Evolutionary conservation across 2,797 vertebrate genomes (phyloP), one percentile per base, ranked within the genome.

Genomic region (Lithobates sylvaticus): DNA sequence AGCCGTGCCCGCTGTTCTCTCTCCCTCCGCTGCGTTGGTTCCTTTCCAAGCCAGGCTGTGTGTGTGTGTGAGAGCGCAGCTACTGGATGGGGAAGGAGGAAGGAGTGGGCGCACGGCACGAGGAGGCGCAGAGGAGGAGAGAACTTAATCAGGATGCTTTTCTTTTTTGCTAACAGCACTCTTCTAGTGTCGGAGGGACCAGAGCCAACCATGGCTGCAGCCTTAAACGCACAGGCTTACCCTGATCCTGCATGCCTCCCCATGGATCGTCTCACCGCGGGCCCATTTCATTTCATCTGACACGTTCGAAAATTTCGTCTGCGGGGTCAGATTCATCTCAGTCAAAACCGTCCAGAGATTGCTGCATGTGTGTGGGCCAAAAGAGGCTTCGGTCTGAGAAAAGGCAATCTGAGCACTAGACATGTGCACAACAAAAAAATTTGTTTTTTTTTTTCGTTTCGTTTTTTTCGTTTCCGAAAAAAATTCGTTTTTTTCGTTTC

Each of bases 131-230:
- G 36, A 67, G 32, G 54, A 78, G 61, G 68, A 73, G 65, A 34
- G 54, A 47, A 32, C 50, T 44, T 82, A 86, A 83, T 86, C 85
- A 83, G 50, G 65, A 75, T 69, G 67, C 47, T 82, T 86, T 39
- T 86, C 9, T 82, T 72, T 82, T 72, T 3, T 78, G 39, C 72
- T 83, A 72, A 77, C n/a, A 70, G 65, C 23, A 3, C 15, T 58
- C 29, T 69, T 61, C 27, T 44, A 18, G 39, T 39, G 16, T 67
- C 54, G 44, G 1, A n/a, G 71, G 42, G 64, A n/a, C 36, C 21
- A 15, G 50, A 54, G 50, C 16, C 3, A 5, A 54, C 23, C 26
- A 68, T 34, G 21, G 44, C 65, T 70, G 44, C 26, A 6, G n/a
- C 42, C 27, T 21, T 29, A 74, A 7, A 26, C 9, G 16, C 18